Percentiles rank a stretch among this genome's conserved stretches.
Conservation (phyloP, 2,113 vertebrate genomes). For the Proteles cristata region DNA sequence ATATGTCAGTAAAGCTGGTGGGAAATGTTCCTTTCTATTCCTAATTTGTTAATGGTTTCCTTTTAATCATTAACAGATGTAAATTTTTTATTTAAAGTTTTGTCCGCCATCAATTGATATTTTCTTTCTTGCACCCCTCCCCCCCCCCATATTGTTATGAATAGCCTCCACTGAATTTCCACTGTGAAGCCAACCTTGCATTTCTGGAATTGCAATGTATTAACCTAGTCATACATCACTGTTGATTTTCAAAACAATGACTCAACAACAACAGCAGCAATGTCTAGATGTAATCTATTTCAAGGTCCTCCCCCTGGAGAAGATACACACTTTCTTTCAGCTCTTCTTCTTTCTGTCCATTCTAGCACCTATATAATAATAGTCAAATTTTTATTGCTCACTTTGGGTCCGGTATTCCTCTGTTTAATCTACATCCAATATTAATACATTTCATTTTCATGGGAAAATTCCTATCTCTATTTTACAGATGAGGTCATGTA, state of each 20-base stretch:
- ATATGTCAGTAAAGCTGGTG: neutral
- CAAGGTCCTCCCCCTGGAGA: neutral
- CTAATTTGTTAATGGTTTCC: neutral
- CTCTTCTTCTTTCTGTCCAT: neutral
- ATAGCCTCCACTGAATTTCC: neutral
- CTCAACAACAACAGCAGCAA: neutral
- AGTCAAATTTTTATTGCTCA: neutral
- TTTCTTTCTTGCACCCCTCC: too few species aligned
- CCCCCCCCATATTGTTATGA: neutral
- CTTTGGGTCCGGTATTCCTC: neutral
- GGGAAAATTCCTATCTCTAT: neutral
- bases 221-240: neutral
- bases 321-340: neutral
- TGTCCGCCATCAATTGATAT: neutral
- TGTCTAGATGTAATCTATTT: neutral
- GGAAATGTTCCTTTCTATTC: neutral
- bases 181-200: neutral
- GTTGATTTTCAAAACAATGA: neutral
- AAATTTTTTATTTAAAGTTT: neutral
- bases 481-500: neutral
- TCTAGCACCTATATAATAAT: neutral
- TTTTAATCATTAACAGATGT: neutral
- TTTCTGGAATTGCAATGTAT: neutral
- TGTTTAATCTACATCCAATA: slow-evolving; percentile 3
- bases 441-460: neutral